Evolutionary conservation across 2,797 vertebrate species (phyloP).

Genomic region (Falco cherrug): DNA sequence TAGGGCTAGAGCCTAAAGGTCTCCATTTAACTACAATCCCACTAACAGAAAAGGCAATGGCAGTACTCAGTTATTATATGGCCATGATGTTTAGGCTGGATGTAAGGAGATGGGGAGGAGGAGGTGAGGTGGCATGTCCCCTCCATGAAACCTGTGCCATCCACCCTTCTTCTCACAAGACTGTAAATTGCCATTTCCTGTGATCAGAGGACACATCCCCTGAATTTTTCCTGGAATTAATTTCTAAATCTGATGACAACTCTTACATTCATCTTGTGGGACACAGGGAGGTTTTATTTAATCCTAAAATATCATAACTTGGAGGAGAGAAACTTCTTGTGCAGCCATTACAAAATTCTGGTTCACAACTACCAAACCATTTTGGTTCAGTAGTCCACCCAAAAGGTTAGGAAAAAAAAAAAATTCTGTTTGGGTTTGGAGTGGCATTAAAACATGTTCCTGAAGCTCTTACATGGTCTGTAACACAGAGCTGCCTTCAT

Average conservation of each 20-base stretch:
- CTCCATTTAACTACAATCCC: background rate
- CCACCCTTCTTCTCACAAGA: background rate
- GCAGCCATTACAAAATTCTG: background rate
- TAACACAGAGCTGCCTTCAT: background rate
- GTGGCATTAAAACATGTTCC: background rate
- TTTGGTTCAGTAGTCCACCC: background rate
- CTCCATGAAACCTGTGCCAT: background rate
- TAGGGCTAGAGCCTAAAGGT: background rate
- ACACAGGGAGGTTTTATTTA: background rate
- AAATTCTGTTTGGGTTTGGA: background rate
- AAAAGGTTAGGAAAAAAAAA: background rate
- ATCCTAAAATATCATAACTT: background rate
- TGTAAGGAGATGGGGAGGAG: background rate
- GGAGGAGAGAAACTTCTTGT: background rate
- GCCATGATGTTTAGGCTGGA: background rate
- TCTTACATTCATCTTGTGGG: background rate
- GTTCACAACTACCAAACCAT: background rate
- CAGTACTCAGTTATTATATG: background rate
- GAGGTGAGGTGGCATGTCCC: fast-evolving
- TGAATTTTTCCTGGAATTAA: background rate
- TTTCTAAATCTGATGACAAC: background rate
- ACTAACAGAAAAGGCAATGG: background rate
- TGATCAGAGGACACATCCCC: background rate
- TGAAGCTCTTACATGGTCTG: background rate
- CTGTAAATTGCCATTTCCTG: background rate